Evolutionary conservation across 2,113 vertebrate genomes (phyloP), one percentile per base, ranked within the genome.

Genomic region (Chaetura pelagica): DNA sequence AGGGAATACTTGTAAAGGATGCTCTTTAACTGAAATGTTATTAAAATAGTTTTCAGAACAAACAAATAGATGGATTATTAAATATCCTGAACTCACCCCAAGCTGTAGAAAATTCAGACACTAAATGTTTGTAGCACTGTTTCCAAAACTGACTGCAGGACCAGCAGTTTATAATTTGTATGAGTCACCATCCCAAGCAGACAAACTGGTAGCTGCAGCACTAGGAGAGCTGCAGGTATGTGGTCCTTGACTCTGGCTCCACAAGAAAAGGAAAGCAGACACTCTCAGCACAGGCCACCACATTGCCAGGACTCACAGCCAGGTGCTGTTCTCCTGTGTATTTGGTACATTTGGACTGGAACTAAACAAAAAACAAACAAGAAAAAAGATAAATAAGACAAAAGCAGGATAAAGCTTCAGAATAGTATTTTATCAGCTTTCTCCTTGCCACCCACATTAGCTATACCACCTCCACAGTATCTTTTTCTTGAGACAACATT

Each of bases 181-280:
- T 10, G 17, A 7, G 30, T 27, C 8, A 1, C 12, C 12, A 6
- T 4, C 9, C 40, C 44, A 16, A 7, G 35, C 27, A 23, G 16
- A 38, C 0, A 29, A 58, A 14, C 9, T 1, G 9, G 46, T 0
- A 22, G 48, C 24, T 26, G 57, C 48, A n/a, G 35, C 54, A 13
- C 3, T 27, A 38, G 1, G 22, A 20, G 15, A 30, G 19, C 8
- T 2, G 35, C 5, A 0, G 26, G 24, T 5, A 21, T 1, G 21
- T 3, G 14, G 13, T 13, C 9, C 22, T 2, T 1, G 15, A 1
- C 15, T 4, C 35, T 1, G 4, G 40, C 19, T 51, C 21, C 1
- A 0, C 1, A 2, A 17, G 24, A 17, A 32, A 12, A 15, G 14
- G 11, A 21, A 15, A n/a, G 20, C 7, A 8, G 58, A 12, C 1